phyloP scores from a whole-genome alignment of 2,888 invertebrate genomes.

The Camptogramma bilineatum region DNA sequence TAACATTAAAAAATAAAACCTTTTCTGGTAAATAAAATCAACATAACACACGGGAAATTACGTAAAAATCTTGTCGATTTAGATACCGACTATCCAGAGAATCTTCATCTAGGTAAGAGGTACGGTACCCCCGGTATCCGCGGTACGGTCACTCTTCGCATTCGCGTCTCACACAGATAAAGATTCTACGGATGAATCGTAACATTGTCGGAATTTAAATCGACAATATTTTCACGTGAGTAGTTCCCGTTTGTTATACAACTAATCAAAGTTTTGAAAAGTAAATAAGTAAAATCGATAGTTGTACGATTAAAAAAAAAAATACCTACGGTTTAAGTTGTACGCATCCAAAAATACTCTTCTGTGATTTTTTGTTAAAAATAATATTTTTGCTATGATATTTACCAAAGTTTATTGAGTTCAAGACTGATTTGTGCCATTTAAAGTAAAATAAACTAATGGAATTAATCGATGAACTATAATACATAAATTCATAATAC shows the following conservation, averaged over 20 bases:
- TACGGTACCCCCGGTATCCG: too few species aligned
- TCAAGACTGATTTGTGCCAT: conserved; percentile 58
- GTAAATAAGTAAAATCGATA: background rate
- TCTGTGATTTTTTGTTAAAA: conserved; percentile 33
- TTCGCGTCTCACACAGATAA: too few species aligned
- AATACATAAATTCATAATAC: conserved; percentile 5
- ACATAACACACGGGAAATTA: too few species aligned
- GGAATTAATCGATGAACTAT: conserved; percentile 2
- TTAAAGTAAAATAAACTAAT: background rate
- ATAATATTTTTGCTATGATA: conserved; percentile 26
- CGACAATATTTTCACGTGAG: too few species aligned
- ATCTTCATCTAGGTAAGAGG: too few species aligned
- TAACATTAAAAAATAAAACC: conserved; percentile 4
- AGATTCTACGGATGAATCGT: too few species aligned
- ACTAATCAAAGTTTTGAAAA: too few species aligned
- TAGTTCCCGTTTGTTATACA: too few species aligned
- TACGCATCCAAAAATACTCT: conserved; percentile 14
- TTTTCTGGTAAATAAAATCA: too few species aligned
- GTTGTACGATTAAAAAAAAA: background rate
- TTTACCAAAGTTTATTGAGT: conserved; percentile 19
- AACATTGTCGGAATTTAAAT: too few species aligned
- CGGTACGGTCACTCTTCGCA: too few species aligned
- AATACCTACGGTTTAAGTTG: conserved; percentile 22
- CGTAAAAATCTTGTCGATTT: background rate
- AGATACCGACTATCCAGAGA: too few species aligned